Evolutionary conservation across 92 coral and sea anemone species (phyloP), one percentile per base, ranked within the genome.

Genomic region (Porites divaricata): DNA sequence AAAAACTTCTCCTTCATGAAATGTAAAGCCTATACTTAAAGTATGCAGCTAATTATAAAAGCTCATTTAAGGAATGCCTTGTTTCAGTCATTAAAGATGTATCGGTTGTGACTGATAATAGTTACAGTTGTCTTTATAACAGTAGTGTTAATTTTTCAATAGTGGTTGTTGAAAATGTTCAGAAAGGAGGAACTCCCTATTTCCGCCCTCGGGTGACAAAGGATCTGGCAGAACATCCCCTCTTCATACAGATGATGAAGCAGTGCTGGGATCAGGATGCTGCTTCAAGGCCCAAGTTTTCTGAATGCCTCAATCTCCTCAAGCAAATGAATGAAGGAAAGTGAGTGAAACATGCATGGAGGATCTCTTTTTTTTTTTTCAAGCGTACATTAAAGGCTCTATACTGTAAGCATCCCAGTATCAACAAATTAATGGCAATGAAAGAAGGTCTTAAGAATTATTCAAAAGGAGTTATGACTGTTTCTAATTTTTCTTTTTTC

Each of bases 241-340:
- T 89, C 63, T 90, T 85, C 77, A 72, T 94, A 54, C 88, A 89
- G 57, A 74, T 94, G 91, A 90, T 91, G 82, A 94, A 92, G 65
- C 83, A 86, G 19, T 86, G 93, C 81, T 96, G 96, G 98, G 84
- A 83, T 62, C 90, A 94, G 76, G 86, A 84, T 63, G 91, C 98
- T 25, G 77, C 67, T 48, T 77, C 77, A 11, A 85, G 98, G 61
- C 95, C 98, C 1, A 90, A 88, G 80, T 89, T 91, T 85, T 67
- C 81, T 19, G 98, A 94, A 5, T 90, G 95, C 82, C 85, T 91
- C 19, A 93, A 91, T 67, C 84, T 70, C n/a, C 93, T 93, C 2
- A 91, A 87, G 79, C 89, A 81, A 88, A 93, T 93, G 97, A 93
- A 93, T 89, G 88, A 93, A 76, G 97, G 97, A 83, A 93, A 93